Evolutionary conservation across 2,888 invertebrate genomes (phyloP), one percentile per base, ranked within the genome.

Genomic region (Tupiocoris notatus): DNA sequence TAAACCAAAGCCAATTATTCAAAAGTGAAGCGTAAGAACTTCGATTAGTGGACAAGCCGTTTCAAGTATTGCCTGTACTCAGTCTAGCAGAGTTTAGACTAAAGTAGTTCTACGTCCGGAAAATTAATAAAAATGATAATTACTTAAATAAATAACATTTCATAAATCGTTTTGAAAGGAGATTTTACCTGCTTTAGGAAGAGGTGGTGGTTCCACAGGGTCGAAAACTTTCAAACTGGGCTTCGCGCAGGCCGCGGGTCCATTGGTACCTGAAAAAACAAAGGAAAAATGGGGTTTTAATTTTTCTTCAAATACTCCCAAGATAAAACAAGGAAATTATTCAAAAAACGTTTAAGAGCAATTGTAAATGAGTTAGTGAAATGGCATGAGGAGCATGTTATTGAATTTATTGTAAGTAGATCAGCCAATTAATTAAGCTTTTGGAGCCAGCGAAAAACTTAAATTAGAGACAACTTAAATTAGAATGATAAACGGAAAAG

Each of bases 191-290:
- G 78, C 76, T 77, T 77, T 78, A 18, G 70, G 71, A 66, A 79
- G 80, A 79, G 80, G 78, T 77, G 80, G 76, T 71, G 80, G 80
- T 78, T 79, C 80, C 79, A 76, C 9, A 17, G 62, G 58, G 24
- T 23, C 56, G 18, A 54, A 23, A 58, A 24, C 56, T 23, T 25
- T 78, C 75, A 80, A n/a, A 80, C 78, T 71, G 80, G 79, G 64
- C 80, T 80, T 77, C 77, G 77, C 2, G 79, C 77, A 22, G 76
- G 77, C 16, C 78, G 71, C 18, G 66, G 62, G 25, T 79, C 79
- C 74, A 79, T 24, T 17, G 76, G 76, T 65, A 77, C 65, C 78
- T 78, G 39, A 1, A 21, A 59, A 63, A 73, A 25, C 73, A 24
- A 6, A 17, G 16, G 24, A 16, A 54, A 73, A 63, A 62, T 16